Conservation (phyloP, 2,888 invertebrate genomes). For the Papilio elwesi region DNA sequence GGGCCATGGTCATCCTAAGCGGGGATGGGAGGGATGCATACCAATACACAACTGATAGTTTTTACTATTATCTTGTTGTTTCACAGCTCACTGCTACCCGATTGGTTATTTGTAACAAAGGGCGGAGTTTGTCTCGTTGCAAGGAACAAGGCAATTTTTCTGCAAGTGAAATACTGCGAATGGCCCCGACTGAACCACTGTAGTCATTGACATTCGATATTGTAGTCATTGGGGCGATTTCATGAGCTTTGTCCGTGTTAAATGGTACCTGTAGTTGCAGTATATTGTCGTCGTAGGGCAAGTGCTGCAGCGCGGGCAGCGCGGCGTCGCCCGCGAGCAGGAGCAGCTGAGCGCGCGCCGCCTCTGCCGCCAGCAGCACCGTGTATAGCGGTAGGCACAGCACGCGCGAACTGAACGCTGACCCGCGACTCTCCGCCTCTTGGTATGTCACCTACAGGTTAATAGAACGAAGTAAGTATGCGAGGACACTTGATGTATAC, state of each 20-base stretch:
- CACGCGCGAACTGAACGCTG: constrained; percentile 87
- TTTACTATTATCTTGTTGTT: too few species aligned
- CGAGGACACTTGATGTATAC: background rate
- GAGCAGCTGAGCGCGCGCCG: constrained; percentile 87
- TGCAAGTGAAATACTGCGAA: too few species aligned
- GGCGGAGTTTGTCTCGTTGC: too few species aligned
- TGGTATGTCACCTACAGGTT: constrained; percentile 86
- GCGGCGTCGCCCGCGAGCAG: constrained; percentile 85
- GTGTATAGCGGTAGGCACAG: constrained; percentile 94
- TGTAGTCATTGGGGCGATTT: background rate
- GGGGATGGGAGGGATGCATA: too few species aligned
- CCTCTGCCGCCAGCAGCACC: constrained; percentile 90
- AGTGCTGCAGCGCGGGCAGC: constrained; percentile 78
- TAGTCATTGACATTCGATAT: too few species aligned
- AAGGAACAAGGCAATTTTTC: too few species aligned
- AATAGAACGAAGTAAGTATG: too few species aligned
- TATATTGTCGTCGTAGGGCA: constrained; percentile 74
- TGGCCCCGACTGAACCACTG: too few species aligned
- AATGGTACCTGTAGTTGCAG: constrained; percentile 58
- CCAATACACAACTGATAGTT: too few species aligned
- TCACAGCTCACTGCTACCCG: too few species aligned
- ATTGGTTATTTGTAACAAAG: too few species aligned
- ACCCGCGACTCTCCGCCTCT: constrained; percentile 62
- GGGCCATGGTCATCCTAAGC: too few species aligned
- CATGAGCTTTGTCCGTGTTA: background rate